Evolutionary conservation across 2,888 invertebrate species (phyloP).

Genomic region (Chaitophorus viminalis): DNA sequence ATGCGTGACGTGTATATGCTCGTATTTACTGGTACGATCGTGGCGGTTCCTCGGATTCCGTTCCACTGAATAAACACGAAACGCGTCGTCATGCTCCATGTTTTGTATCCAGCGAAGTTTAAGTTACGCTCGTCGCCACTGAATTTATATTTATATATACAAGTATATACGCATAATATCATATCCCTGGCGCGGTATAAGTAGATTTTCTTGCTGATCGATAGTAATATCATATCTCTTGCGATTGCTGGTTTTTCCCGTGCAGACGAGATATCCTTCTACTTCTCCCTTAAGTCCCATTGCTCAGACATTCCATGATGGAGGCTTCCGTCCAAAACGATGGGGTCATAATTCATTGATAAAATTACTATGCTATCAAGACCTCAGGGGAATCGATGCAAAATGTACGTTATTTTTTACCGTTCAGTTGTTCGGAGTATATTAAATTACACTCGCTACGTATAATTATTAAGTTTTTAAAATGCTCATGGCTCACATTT

Average conservation of each 20-base stretch:
- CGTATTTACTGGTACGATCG: not conserved
- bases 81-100: slow-evolving; percentile 5
- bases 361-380: not conserved
- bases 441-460: not conserved
- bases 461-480: not conserved
- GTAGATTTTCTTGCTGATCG: not conserved
- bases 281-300: too few relatives aligned
- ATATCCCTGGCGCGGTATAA: not conserved
- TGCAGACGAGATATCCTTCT: not conserved
- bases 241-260: not conserved
- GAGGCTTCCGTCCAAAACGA: not conserved
- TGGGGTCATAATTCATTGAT: not conserved
- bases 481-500: not conserved
- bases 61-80: slow-evolving; percentile 10
- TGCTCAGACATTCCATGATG: not conserved
- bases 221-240: not conserved
- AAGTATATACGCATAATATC: not conserved
- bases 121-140: not conserved
- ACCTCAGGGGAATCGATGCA: not conserved
- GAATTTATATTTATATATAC: not conserved
- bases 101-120: not conserved
- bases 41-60: not conserved
- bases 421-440: not conserved
- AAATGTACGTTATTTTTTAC: not conserved
- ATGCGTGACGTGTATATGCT: not conserved